Evolutionary conservation across 2,797 vertebrate species (phyloP), one percentile per base, ranked within the genome.

Genomic region (Galaxias olidus): DNA sequence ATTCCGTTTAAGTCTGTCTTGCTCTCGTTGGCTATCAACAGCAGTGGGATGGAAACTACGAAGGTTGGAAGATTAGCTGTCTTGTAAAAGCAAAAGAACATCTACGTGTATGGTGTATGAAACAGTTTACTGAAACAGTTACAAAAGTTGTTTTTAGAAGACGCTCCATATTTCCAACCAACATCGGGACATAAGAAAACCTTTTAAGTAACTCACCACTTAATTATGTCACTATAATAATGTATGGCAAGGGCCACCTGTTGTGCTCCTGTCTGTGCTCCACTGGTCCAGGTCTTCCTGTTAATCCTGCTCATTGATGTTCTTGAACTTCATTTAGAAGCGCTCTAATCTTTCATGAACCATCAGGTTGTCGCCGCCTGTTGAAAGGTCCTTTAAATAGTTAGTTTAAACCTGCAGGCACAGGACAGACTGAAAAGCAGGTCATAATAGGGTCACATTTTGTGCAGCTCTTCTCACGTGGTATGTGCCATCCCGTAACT

Each of bases 381-480:
- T 63, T 71, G 50, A 86, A 77, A 51, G 41, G 9, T 53, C 66
- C 54, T 61, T 80, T 78, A 11, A 19, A 51, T 65, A 65, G 79
- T 69, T 75, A 78, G 62, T 70, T 61, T 6, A 30, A 30, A 66
- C 64, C 18, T 63, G 46, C 30, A 30, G 30, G 30, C 6, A 30
- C 30, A 62, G 58, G 56, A 71, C 60, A 65, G 67, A 76, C 60
- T 49, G 61, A 59, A 50, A 48, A 6, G 73, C 53, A 44, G 67
- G 63, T 85, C 85, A 88, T 79, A 83, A 85, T 87, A 88, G 82
- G 70, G 62, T 11, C 71, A 66, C 72, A 69, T 82, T 87, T 77
- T 74, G 18, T 72, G 69, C n/a, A n/a, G n/a, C n/a, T n/a, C 75
- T 76, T 70, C 71, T 69, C 9, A 44, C 15, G 18, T 30, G 61